These are phyloP conservation scores for Allacma fusca DNA, from an alignment of 2,888 invertebrate species.

Conservation along the genomic window DNA sequence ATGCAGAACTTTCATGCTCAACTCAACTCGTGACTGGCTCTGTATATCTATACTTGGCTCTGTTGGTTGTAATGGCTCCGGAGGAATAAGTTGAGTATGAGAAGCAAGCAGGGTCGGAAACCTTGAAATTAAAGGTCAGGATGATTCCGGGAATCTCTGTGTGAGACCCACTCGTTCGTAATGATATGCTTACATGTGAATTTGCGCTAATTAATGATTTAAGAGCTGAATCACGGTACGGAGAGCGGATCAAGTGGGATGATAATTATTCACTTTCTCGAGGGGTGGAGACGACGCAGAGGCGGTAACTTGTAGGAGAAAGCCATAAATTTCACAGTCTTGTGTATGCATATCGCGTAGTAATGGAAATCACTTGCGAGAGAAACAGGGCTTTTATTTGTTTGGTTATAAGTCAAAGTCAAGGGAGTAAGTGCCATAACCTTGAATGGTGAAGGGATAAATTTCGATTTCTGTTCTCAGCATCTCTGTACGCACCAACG, in stretches of 20 bases:
- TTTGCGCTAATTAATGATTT: background rate
- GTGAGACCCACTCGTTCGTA: background rate
- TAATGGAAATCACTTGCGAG: background rate
- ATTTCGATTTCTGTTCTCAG: background rate
- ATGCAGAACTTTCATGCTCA: no score
- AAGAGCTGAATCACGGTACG: background rate
- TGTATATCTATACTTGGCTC: no score
- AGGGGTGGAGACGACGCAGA: background rate
- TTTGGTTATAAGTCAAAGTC: no score
- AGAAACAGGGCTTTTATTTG: background rate
- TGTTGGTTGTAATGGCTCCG: no score
- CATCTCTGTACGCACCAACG: no score
- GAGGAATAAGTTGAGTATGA: no score
- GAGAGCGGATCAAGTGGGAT: background rate
- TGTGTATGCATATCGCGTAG: background rate
- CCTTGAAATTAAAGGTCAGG: background rate
- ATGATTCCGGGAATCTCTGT: background rate
- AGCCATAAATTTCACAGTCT: background rate
- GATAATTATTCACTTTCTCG: constrained; percentile 20
- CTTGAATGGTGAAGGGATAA: background rate
- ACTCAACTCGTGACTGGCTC: no score
- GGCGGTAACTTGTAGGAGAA: background rate
- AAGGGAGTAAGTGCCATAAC: background rate
- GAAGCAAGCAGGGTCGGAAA: no score
- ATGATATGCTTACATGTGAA: background rate